phyloP scores from a whole-genome alignment of 1,140 invertebrate species.

The Diplogasteroides magnus region DNA sequence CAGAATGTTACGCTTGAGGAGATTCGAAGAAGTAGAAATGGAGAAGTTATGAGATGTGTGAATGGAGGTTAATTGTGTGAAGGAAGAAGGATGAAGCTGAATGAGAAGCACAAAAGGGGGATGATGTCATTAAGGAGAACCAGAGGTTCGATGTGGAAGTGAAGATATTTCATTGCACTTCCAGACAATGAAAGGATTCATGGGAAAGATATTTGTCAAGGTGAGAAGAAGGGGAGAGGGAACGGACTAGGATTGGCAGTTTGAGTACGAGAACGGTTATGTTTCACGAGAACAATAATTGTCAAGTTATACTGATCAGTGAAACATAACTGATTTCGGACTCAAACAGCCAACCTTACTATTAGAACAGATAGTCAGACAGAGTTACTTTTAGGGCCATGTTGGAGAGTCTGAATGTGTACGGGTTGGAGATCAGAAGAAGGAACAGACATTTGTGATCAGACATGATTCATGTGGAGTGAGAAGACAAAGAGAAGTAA shows the following conservation, averaged over 20 bases:
- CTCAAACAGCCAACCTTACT: too few species aligned
- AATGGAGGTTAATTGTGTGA: background rate
- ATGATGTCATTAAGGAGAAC: slow-evolving; percentile 23
- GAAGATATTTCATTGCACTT: slow-evolving; percentile 38
- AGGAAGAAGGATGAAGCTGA: background rate
- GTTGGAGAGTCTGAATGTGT: slow-evolving; percentile 26
- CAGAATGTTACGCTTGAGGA: background rate
- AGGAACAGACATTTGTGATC: slow-evolving; percentile 34
- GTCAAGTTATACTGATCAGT: too few species aligned
- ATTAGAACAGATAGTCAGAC: too few species aligned
- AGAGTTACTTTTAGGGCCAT: slow-evolving; percentile 35
- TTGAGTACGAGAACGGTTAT: too few species aligned
- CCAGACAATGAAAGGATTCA: slow-evolving; percentile 40
- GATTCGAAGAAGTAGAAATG: too few species aligned
- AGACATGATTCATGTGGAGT: slow-evolving; percentile 51
- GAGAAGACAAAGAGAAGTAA: slow-evolving; percentile 39
- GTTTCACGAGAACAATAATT: too few species aligned
- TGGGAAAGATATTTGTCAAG: slow-evolving; percentile 51
- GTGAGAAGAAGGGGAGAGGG: slow-evolving; percentile 2
- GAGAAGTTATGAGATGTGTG: background rate
- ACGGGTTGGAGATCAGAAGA: slow-evolving; percentile 24
- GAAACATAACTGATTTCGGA: too few species aligned
- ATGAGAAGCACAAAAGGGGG: background rate
- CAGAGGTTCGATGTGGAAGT: slow-evolving; percentile 26
- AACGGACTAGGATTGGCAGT: background rate